Evolutionary conservation across 2,888 invertebrate genomes (phyloP).

Genomic region (Cheilosia pagana): DNA sequence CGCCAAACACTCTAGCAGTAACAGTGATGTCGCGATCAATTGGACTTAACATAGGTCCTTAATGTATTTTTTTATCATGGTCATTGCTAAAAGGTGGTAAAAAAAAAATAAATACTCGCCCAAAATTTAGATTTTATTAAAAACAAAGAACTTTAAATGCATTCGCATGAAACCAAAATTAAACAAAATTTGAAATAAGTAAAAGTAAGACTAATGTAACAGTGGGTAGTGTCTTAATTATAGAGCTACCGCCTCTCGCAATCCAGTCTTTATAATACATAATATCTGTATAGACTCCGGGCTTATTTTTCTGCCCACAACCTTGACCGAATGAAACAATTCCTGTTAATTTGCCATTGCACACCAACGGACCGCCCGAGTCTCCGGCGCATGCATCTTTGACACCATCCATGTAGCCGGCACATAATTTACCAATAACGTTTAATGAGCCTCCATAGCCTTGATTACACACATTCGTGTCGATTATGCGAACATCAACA

Average conservation of each 20-base stretch:
- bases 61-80: no score
- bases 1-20: no score
- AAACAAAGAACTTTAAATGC: no score
- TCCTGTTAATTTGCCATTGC: slow-evolving; percentile 87
- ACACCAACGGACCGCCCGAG: slow-evolving; percentile 91
- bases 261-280: slow-evolving; percentile 62
- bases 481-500: slow-evolving; percentile 67
- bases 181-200: background rate
- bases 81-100: no score
- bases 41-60: no score
- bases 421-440: slow-evolving; percentile 87
- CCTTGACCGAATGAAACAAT: slow-evolving; percentile 92
- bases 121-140: no score
- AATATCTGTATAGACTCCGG: slow-evolving; percentile 90
- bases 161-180: background rate
- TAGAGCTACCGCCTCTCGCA: background rate
- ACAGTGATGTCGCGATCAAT: no score
- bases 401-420: slow-evolving; percentile 88
- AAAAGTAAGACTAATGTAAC: background rate
- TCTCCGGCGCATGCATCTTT: slow-evolving; percentile 92
- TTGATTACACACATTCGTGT: slow-evolving; percentile 40
- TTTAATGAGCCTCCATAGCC: slow-evolving; percentile 83
- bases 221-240: background rate
- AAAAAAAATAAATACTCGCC: no score
- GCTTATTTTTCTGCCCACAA: slow-evolving; percentile 88